Evolutionary conservation across 2,888 invertebrate species (phyloP).

Genomic region (Nomada fabriciana): DNA sequence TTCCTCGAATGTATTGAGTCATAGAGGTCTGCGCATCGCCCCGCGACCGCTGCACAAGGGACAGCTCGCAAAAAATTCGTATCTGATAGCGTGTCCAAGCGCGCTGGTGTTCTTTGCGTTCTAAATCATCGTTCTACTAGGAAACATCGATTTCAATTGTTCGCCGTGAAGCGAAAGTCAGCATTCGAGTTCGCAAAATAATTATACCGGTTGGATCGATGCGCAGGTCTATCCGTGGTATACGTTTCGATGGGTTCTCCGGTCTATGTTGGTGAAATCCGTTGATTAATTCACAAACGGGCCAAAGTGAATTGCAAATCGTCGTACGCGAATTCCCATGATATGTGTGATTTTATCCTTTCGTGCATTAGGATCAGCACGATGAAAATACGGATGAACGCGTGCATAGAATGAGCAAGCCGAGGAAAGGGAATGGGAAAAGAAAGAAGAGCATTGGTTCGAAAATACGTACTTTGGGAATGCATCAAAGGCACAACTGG

Average conservation of each 20-base stretch:
- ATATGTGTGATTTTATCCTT: slow-evolving; percentile 46
- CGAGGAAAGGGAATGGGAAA: not conserved
- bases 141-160: slow-evolving; percentile 28
- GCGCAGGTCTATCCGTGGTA: not conserved
- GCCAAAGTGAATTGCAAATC: slow-evolving; percentile 74
- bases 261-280: slow-evolving; percentile 13
- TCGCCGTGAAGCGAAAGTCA: slow-evolving; percentile 5
- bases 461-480: slow-evolving; percentile 62
- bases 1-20: slow-evolving; percentile 56
- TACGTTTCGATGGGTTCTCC: slow-evolving; percentile 10
- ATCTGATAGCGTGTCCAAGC: slow-evolving; percentile 7
- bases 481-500: slow-evolving; percentile 58
- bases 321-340: slow-evolving; percentile 53
- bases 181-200: slow-evolving; percentile 1
- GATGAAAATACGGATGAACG: slow-evolving; percentile 46
- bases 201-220: not conserved
- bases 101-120: not conserved
- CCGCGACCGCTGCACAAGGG: not conserved
- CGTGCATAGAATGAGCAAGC: not conserved
- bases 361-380: slow-evolving; percentile 34
- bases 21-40: slow-evolving; percentile 18
- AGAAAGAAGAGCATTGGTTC: slow-evolving; percentile 40
- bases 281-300: slow-evolving; percentile 51
- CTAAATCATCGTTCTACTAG: slow-evolving; percentile 20
- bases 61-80: slow-evolving; percentile 12